Conservation (phyloP, 2,888 invertebrate genomes). For the Lithophane socia region DNA sequence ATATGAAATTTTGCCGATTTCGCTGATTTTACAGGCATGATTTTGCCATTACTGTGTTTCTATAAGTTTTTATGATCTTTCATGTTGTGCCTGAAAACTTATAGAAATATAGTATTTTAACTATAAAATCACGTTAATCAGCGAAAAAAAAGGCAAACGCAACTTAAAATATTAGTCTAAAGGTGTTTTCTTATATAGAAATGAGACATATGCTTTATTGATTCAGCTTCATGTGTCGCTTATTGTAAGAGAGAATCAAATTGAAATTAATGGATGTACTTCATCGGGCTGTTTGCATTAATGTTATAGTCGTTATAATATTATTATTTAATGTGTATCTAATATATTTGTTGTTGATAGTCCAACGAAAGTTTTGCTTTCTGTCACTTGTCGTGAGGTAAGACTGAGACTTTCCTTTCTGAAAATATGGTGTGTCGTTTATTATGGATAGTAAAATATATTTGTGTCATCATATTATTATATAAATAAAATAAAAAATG, state of each 20-base stretch:
- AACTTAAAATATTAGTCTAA: slow-evolving; percentile 9
- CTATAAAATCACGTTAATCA: too few relatives aligned
- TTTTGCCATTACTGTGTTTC: too few relatives aligned
- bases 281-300: slow-evolving; percentile 64
- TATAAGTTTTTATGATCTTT: too few relatives aligned
- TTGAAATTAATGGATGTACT: slow-evolving; percentile 46
- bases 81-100: too few relatives aligned
- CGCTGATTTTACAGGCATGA: too few relatives aligned
- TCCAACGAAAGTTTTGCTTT: slow-evolving; percentile 78
- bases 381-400: slow-evolving; percentile 77
- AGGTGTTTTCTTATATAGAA: neutral
- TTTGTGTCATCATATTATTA: slow-evolving; percentile 54
- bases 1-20: too few relatives aligned
- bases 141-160: slow-evolving; percentile 16
- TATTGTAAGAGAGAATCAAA: slow-evolving; percentile 41
- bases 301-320: slow-evolving; percentile 68
- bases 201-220: slow-evolving; percentile 24
- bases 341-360: slow-evolving; percentile 73
- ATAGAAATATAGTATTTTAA: too few relatives aligned
- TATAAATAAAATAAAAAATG: slow-evolving; percentile 47
- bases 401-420: slow-evolving; percentile 81
- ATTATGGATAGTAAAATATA: slow-evolving; percentile 61
- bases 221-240: slow-evolving; percentile 45
- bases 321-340: slow-evolving; percentile 68
- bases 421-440: slow-evolving; percentile 63